phyloP scores from a whole-genome alignment of 2,797 vertebrate genomes.

The Amblyraja radiata region DNA sequence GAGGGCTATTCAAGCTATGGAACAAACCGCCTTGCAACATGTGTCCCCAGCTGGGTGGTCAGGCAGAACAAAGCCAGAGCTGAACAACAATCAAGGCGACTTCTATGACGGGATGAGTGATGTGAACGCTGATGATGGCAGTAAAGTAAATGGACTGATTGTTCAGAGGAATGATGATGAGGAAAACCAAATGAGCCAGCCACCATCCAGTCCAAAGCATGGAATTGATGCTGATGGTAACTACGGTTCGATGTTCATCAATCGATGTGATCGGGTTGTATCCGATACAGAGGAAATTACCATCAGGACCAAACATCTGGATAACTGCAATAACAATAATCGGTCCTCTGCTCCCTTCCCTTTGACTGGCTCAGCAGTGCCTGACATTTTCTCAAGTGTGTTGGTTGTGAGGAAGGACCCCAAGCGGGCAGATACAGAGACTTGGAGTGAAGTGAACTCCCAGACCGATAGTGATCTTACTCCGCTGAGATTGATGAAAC shows the following conservation, averaged over 20 bases:
- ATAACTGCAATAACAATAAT: background rate
- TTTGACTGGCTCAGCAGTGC: constrained; percentile 29
- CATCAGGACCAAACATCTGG: background rate
- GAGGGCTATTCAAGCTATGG: background rate
- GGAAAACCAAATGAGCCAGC: background rate
- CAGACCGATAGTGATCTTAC: constrained; percentile 40
- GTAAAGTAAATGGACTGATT: background rate
- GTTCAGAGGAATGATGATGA: background rate
- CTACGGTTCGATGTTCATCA: background rate
- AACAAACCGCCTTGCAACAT: background rate
- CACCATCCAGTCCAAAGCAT: too few species aligned
- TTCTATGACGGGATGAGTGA: background rate
- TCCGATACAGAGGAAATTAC: background rate
- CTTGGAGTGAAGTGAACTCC: constrained; percentile 21
- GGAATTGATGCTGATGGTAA: background rate
- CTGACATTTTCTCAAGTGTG: constrained; percentile 41
- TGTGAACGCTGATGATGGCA: background rate
- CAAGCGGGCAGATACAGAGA: constrained; percentile 40
- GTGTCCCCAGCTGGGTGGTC: background rate
- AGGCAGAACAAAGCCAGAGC: background rate
- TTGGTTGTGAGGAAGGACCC: constrained; percentile 37
- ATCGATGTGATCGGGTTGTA: background rate
- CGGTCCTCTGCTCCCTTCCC: background rate
- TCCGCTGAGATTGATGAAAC: constrained; percentile 44
- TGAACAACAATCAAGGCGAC: constrained; percentile 6